Evolutionary conservation across 2,888 invertebrate genomes (phyloP).

Genomic region (Xylota sylvarum): DNA sequence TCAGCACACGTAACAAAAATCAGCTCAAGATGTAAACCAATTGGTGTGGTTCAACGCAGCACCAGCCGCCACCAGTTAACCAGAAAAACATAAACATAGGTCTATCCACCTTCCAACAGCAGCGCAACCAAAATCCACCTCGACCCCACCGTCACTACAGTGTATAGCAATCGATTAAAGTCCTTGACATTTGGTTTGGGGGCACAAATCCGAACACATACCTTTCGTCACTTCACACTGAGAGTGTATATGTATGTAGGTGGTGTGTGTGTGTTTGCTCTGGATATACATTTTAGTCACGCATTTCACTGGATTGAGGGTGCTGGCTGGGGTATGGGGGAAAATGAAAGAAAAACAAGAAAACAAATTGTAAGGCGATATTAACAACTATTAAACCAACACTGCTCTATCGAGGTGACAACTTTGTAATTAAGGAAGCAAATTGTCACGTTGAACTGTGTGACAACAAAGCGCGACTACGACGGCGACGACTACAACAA

Average conservation of each 20-base stretch:
- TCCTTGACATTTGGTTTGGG: conserved; percentile 74
- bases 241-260: neutral
- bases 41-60: conserved; percentile 34
- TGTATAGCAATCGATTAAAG: conserved; percentile 63
- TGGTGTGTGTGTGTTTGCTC: too few relatives aligned
- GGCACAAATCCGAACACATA: conserved; percentile 55
- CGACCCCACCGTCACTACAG: neutral
- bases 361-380: conserved; percentile 39
- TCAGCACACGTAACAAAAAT: conserved; percentile 59
- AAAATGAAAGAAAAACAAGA: neutral
- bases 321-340: neutral
- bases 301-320: conserved; percentile 37
- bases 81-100: conserved; percentile 69
- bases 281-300: conserved; percentile 70
- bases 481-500: conserved; percentile 21
- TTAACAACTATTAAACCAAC: conserved; percentile 60
- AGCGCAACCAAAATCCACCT: too few relatives aligned
- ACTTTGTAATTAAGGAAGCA: conserved; percentile 68
- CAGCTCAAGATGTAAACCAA: conserved; percentile 61
- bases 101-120: conserved; percentile 9
- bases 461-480: conserved; percentile 43
- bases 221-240: conserved; percentile 59
- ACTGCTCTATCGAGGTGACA: conserved; percentile 47
- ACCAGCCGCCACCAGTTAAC: conserved; percentile 56
- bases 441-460: conserved; percentile 60